A percentile compares a stretch with the other conserved stretches of the same genome.
Evolutionary conservation across 2,797 vertebrate species (phyloP).

Genomic region (Cirrhinus mrigala): DNA sequence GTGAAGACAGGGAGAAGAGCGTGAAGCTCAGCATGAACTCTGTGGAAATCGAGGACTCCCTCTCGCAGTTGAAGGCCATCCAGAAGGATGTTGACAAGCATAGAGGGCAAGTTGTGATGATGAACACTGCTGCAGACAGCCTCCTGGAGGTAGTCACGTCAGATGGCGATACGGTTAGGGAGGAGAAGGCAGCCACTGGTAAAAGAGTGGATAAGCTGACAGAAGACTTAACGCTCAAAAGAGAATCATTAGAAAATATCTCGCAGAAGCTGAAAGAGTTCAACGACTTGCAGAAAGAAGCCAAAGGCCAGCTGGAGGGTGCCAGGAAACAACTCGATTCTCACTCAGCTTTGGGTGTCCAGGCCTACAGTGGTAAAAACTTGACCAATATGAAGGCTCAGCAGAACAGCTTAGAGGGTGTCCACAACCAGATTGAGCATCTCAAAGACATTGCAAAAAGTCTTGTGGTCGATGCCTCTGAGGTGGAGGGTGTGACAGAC

Average conservation of each 20-base stretch:
- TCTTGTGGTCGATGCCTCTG: conserved; percentile 86
- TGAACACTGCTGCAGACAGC: conserved; percentile 84
- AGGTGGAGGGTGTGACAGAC: conserved; percentile 87
- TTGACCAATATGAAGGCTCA: conserved; percentile 92
- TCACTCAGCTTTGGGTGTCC: conserved; percentile 84
- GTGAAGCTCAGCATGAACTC: conserved; percentile 83
- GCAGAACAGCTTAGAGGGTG: conserved; percentile 86
- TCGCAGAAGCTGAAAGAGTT: conserved; percentile 90
- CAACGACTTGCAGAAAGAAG: conserved; percentile 86
- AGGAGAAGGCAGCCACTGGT: conserved; percentile 81
- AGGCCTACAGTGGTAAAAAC: conserved; percentile 91
- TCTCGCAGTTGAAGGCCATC: conserved; percentile 85
- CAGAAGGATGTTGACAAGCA: conserved; percentile 95
- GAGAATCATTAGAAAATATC: conserved; percentile 87
- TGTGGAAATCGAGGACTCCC: conserved; percentile 80
- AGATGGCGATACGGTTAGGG: conserved; percentile 84
- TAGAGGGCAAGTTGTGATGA: conserved; percentile 86
- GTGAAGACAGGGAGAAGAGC: conserved; percentile 77
- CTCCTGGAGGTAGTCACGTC: conserved; percentile 85
- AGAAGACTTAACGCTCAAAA: conserved; percentile 87
- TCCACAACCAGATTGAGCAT: conserved; percentile 85
- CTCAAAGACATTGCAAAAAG: conserved; percentile 85
- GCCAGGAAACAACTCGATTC: conserved; percentile 86
- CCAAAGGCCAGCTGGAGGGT: conserved; percentile 83
- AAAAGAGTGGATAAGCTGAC: conserved; percentile 83